Conservation (phyloP, 2,113 vertebrate genomes). For the Candoia aspera region DNA sequence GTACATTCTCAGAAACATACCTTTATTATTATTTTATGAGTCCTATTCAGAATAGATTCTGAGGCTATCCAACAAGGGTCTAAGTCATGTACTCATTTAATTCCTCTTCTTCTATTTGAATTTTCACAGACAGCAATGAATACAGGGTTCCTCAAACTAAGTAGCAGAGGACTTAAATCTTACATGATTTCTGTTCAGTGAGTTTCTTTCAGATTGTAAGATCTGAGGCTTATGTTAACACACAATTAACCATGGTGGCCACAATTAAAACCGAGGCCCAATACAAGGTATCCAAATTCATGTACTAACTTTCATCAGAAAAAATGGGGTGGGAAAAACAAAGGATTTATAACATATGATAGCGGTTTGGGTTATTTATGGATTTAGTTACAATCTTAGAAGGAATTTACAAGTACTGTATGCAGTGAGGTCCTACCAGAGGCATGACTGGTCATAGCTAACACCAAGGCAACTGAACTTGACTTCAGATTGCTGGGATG, state of each 20-base stretch:
- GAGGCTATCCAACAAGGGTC: too few species aligned
- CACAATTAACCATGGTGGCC: neutral
- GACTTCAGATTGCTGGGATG: neutral
- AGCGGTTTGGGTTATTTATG: neutral
- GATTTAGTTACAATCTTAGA: neutral
- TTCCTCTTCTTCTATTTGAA: neutral
- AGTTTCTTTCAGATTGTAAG: neutral
- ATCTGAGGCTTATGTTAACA: neutral
- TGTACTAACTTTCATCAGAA: neutral
- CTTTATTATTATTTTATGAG: neutral
- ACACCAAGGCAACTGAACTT: neutral
- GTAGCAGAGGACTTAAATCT: neutral
- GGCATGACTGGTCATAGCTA: neutral
- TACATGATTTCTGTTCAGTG: neutral
- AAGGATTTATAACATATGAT: neutral
- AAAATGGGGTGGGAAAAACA: neutral
- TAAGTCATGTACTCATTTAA: neutral
- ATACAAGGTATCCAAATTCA: neutral
- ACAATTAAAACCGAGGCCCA: neutral
- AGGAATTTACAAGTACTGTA: neutral
- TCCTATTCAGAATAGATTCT: neutral
- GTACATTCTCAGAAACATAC: neutral
- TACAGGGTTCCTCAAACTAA: neutral
- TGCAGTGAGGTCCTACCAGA: neutral
- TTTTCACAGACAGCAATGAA: neutral